These are phyloP conservation scores for Dolichallabes microphthalmus DNA, from an alignment of 2,113 vertebrate genomes.

Conservation along the genomic window DNA sequence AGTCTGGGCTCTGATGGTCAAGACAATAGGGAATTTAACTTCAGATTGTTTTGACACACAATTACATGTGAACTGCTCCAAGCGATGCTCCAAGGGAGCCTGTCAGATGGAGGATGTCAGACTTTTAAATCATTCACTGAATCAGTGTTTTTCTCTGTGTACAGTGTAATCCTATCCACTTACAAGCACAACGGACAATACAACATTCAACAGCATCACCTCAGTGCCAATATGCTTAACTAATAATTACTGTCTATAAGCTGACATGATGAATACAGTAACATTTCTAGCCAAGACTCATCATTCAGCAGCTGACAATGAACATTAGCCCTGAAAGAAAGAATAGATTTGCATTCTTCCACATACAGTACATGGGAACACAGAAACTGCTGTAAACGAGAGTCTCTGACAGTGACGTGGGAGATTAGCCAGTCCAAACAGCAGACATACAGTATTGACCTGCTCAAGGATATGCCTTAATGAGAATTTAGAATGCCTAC, in stretches of 20 bases:
- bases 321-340: not conserved
- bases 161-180: not conserved
- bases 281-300: conserved; percentile 9
- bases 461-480: conserved; percentile 28
- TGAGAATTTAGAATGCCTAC: no score
- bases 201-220: conserved; percentile 5
- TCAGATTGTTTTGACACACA: conserved; percentile 23
- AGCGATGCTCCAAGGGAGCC: conserved; percentile 15
- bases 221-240: conserved; percentile 22
- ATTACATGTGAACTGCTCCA: not conserved
- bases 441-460: conserved; percentile 14
- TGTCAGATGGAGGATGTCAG: conserved; percentile 35
- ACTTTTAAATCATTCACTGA: conserved; percentile 34
- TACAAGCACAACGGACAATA: not conserved
- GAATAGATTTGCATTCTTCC: not conserved
- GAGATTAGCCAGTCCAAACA: not conserved
- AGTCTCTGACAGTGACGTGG: not conserved
- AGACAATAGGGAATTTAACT: not conserved
- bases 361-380: not conserved
- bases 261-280: conserved; percentile 4
- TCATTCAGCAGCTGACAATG: conserved; percentile 28
- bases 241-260: conserved; percentile 16
- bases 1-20: not conserved
- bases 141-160: conserved; percentile 1
- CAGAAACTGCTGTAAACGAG: not conserved